Conservation (phyloP, 53 echinoderm and acorn worm species). For the Mesocentrotus franciscanus region DNA sequence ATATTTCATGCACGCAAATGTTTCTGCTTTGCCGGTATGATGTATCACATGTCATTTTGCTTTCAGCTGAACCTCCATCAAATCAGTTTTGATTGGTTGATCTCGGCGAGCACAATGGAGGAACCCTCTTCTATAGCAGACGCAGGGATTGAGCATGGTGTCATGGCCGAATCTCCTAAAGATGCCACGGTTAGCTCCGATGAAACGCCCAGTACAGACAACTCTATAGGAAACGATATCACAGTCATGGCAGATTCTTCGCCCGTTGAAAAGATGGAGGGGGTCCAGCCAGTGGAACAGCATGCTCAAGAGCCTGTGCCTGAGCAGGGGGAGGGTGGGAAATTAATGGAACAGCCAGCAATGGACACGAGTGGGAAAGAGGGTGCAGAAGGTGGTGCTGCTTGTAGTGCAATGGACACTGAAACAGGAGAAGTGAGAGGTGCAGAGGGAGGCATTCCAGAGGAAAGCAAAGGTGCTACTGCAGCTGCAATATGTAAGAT, state of each 20-base stretch:
- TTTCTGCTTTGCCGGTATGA: no score
- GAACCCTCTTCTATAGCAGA: neutral
- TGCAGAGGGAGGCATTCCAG: conserved; percentile 64
- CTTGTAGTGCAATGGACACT: conserved; percentile 39
- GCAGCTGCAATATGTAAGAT: conserved; percentile 41
- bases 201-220: conserved; percentile 48
- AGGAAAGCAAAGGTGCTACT: conserved; percentile 16
- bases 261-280: conserved; percentile 4
- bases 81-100: neutral
- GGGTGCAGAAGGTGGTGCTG: neutral
- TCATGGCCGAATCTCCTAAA: neutral
- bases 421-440: conserved; percentile 44
- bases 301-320: neutral
- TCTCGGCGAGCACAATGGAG: neutral
- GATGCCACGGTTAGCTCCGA: neutral
- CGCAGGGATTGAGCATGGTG: neutral
- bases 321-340: conserved; percentile 49
- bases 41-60: no score
- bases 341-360: conserved; percentile 31
- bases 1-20: no score
- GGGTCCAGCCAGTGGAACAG: conserved; percentile 4
- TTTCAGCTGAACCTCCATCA: no score
- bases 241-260: conserved; percentile 27
- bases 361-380: neutral
- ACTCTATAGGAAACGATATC: conserved; percentile 52